Evolutionary conservation across 2,113 vertebrate genomes (phyloP).

Genomic region (Anthoscopus minutus): DNA sequence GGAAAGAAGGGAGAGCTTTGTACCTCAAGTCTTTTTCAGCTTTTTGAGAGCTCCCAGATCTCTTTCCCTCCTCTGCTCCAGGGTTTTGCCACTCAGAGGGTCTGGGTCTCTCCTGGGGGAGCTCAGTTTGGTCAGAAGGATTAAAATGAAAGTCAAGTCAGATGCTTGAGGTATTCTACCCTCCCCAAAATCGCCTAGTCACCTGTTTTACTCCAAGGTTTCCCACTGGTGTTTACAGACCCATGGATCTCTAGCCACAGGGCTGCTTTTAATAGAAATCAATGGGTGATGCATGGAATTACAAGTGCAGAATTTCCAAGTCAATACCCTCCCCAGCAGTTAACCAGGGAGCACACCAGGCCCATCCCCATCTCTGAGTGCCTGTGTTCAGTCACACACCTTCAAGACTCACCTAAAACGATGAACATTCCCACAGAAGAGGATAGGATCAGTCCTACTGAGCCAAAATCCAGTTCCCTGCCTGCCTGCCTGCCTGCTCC

Average conservation of each 20-base stretch:
- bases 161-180: neutral
- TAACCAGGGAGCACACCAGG: neutral
- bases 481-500: neutral
- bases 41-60: neutral
- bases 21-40: neutral
- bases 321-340: neutral
- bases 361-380: neutral
- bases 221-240: neutral
- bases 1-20: neutral
- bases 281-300: neutral
- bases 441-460: rapidly evolving
- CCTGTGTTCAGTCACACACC: neutral
- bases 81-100: neutral
- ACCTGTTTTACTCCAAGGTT: neutral
- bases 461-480: neutral
- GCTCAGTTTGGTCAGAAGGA: neutral
- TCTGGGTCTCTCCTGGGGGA: neutral
- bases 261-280: neutral
- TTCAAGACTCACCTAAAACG: neutral
- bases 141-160: neutral
- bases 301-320: neutral
- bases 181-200: neutral
- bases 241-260: neutral
- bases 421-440: neutral
- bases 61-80: neutral